phyloP scores from a whole-genome alignment of 1,140 invertebrate species.

The Episyrphus balteatus region DNA sequence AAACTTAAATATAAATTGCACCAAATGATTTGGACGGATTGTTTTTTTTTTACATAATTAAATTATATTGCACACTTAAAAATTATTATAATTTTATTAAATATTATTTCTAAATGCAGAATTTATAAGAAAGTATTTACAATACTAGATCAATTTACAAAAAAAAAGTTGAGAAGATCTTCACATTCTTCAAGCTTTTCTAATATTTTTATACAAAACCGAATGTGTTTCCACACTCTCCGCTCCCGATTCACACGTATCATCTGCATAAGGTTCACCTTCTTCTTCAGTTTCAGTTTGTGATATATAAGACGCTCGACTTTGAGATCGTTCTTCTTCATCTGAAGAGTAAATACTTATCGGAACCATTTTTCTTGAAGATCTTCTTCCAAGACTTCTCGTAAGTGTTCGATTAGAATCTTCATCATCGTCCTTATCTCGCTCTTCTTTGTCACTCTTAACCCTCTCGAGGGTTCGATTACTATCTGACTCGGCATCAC shows the following conservation, averaged over 20 bases:
- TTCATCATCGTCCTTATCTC: constrained; percentile 13
- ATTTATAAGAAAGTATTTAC: too few species aligned
- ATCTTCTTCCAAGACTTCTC: constrained; percentile 15
- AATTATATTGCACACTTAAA: background rate
- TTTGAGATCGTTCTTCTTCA: constrained; percentile 15
- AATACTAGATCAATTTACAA: too few species aligned
- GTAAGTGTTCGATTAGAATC: constrained; percentile 31
- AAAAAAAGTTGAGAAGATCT: too few species aligned
- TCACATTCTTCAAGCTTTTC: constrained; percentile 30
- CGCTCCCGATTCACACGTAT: constrained; percentile 69
- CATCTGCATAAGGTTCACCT: constrained; percentile 59
- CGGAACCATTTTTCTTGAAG: constrained; percentile 10
- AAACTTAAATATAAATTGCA: constrained; percentile 21
- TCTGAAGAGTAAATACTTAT: constrained; percentile 21
- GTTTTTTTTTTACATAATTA: background rate
- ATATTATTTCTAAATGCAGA: too few species aligned
- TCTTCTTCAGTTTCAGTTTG: constrained; percentile 36
- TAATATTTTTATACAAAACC: constrained; percentile 59
- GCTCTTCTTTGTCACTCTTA: too few species aligned
- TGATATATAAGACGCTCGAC: constrained; percentile 27
- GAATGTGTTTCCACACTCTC: constrained; percentile 76
- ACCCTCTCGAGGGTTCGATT: constrained; percentile 4
- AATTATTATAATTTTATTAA: background rate
- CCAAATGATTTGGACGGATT: constrained; percentile 31
- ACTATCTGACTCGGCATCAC: background rate